Evolutionary conservation across 2,888 invertebrate species (phyloP).

Genomic region (Amphipyra berbera): DNA sequence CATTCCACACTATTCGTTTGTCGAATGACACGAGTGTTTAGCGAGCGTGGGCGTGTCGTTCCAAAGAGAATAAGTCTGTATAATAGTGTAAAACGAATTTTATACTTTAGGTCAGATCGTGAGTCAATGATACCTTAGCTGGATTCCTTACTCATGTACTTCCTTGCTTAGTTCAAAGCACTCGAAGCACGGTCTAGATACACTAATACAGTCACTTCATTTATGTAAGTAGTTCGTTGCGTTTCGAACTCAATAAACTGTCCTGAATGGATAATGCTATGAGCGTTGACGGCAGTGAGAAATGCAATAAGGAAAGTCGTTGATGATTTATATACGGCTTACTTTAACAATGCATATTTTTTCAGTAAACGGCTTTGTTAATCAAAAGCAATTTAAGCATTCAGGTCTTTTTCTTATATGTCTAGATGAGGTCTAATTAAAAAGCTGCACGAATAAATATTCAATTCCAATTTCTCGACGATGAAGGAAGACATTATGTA

Average conservation of each 20-base stretch:
- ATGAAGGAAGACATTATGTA: slow-evolving; percentile 47
- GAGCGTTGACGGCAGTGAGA: slow-evolving; percentile 17
- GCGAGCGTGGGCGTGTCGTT: slow-evolving; percentile 68
- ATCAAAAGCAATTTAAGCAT: slow-evolving; percentile 14
- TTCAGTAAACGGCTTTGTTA: neutral
- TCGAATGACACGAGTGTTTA: slow-evolving; percentile 63
- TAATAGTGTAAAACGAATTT: slow-evolving; percentile 35
- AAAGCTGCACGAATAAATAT: neutral
- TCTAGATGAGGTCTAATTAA: neutral
- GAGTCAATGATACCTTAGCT: slow-evolving; percentile 34
- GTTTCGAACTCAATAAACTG: slow-evolving; percentile 45
- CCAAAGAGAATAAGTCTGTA: slow-evolving; percentile 38
- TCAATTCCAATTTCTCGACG: neutral
- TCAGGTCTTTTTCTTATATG: neutral
- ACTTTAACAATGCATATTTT: slow-evolving; percentile 33
- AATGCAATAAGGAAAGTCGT: slow-evolving; percentile 40
- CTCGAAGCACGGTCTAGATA: slow-evolving; percentile 35
- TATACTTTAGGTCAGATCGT: slow-evolving; percentile 24
- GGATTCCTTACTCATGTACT: slow-evolving; percentile 18
- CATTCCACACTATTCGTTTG: slow-evolving; percentile 77
- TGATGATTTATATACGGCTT: slow-evolving; percentile 34
- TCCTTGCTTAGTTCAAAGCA: slow-evolving; percentile 24
- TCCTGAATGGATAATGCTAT: slow-evolving; percentile 46
- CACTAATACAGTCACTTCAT: slow-evolving; percentile 50
- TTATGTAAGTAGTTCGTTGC: slow-evolving; percentile 53